phyloP scores from a whole-genome alignment of 2,797 vertebrate genomes.

The Carapus acus region DNA sequence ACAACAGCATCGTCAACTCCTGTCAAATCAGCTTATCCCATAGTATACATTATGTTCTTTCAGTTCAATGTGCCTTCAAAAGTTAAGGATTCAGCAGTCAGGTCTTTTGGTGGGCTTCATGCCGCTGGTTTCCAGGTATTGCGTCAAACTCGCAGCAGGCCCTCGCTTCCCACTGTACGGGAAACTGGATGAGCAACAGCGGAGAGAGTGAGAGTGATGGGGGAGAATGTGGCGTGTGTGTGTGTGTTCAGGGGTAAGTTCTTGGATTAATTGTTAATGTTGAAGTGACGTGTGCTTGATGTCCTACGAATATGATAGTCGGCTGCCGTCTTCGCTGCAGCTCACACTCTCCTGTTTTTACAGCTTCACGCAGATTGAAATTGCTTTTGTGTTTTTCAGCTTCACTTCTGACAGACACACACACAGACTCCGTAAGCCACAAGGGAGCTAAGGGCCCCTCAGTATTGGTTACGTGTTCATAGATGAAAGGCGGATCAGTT shows the following conservation, averaged over 20 bases:
- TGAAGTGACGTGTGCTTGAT: neutral
- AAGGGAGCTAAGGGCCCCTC: neutral
- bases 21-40: too few relatives aligned
- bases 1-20: too few relatives aligned
- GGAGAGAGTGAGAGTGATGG: constrained; percentile 34
- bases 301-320: too few relatives aligned
- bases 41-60: too few relatives aligned
- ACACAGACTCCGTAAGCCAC: neutral
- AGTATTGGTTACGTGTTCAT: neutral
- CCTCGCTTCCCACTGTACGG: constrained; percentile 53
- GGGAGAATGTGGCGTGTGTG: too few relatives aligned
- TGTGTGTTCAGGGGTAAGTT: too few relatives aligned
- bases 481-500: neutral
- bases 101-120: constrained; percentile 28
- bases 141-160: constrained; percentile 49
- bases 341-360: too few relatives aligned
- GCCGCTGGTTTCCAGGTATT: constrained; percentile 50
- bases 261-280: neutral
- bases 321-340: too few relatives aligned
- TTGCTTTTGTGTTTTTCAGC: neutral
- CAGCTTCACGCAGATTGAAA: too few relatives aligned
- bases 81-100: neutral
- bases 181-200: constrained; percentile 60
- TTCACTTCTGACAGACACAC: neutral
- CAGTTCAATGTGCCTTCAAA: neutral